Evolutionary conservation across 2,113 vertebrate genomes (phyloP).

Genomic region (Falcunculus frontatus): DNA sequence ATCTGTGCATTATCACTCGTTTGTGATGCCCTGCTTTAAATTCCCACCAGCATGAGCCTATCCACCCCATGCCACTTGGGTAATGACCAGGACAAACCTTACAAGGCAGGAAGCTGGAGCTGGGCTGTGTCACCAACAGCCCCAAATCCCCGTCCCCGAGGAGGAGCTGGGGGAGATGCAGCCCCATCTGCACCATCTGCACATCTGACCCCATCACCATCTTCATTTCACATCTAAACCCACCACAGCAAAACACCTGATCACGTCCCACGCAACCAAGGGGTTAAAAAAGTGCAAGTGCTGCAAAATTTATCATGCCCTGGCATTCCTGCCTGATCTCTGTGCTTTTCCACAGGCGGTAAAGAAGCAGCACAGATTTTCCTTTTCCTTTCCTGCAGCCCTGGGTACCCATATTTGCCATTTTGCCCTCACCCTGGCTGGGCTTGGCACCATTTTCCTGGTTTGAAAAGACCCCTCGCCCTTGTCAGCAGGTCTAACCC

Average conservation of each 20-base stretch:
- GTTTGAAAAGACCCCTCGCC: fast-evolving
- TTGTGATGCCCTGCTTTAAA: not conserved
- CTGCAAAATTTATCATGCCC: not conserved
- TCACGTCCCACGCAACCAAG: not conserved
- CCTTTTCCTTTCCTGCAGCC: not conserved
- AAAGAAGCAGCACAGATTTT: not conserved
- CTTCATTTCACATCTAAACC: not conserved
- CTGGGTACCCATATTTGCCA: fast-evolving
- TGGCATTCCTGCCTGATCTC: not conserved
- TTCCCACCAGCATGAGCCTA: not conserved
- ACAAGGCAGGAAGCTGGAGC: fast-evolving
- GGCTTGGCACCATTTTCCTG: not conserved
- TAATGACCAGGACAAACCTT: not conserved
- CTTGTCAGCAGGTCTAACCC: not conserved
- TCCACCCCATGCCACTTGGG: not conserved
- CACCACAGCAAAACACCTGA: not conserved
- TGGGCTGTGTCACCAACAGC: not conserved
- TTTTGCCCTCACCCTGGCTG: not conserved
- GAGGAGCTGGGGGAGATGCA: not conserved
- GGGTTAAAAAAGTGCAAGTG: not conserved
- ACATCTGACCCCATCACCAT: no score
- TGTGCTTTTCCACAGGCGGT: not conserved
- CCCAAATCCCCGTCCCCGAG: fast-evolving
- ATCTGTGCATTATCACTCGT: not conserved
- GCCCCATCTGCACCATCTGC: no score